phyloP scores from a whole-genome alignment of 2,888 invertebrate species.

The Leucophenga montana region DNA sequence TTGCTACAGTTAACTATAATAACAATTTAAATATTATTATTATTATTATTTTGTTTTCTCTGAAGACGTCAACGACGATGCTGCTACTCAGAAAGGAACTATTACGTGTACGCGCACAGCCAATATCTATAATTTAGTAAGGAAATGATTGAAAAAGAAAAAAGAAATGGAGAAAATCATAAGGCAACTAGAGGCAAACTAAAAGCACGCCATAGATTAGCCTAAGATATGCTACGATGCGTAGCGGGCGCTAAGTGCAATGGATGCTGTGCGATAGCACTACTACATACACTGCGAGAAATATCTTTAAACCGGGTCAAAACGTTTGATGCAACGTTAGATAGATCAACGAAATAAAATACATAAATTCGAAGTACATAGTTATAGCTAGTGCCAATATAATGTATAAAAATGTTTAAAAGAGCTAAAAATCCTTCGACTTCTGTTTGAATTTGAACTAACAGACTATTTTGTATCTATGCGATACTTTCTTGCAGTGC shows the following conservation, averaged over 20 bases:
- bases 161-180: background rate
- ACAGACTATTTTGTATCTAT: too few relatives aligned
- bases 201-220: conserved; percentile 50
- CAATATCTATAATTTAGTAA: conserved; percentile 20
- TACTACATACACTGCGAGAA: background rate
- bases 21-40: conserved; percentile 63
- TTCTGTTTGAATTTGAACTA: too few relatives aligned
- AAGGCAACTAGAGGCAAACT: background rate
- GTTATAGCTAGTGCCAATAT: too few relatives aligned
- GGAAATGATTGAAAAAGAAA: conserved; percentile 5
- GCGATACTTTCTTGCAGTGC: background rate
- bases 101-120: background rate
- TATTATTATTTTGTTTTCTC: conserved; percentile 55
- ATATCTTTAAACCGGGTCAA: too few relatives aligned
- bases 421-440: background rate
- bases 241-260: conserved; percentile 2
- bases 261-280: background rate
- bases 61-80: background rate
- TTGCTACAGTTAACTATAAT: conserved; percentile 10
- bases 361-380: too few relatives aligned
- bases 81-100: too few relatives aligned
- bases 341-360: too few relatives aligned
- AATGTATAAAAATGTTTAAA: too few relatives aligned
- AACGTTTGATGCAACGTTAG: background rate
- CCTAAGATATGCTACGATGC: conserved; percentile 54